Evolutionary conservation across 2,888 invertebrate genomes (phyloP), one percentile per base, ranked within the genome.

Genomic region (Dryobotodes eremita): DNA sequence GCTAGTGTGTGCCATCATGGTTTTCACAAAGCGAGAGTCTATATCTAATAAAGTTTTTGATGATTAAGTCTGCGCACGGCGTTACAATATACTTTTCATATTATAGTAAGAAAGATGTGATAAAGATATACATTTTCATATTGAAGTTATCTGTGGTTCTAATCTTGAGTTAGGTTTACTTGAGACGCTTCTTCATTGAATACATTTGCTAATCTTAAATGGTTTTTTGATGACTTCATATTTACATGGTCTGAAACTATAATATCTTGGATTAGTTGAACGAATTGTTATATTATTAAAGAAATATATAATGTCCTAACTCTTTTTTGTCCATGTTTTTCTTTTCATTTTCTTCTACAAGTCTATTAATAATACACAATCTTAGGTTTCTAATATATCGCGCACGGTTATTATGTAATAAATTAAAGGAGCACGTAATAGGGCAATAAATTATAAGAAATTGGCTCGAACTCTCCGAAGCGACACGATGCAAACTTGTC

Each of bases 401-500:
- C 73, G 50, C 79, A 85, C 76, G 80, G 86, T 92, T 90, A 90
- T 89, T 89, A 90, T 87, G 88, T 88, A 86, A 90, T 92, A 91
- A 92, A 92, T 92, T 91, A 83, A 87, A 85, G 82, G 78, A 79
- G 77, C 82, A 73, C 86, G 86, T 86, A 83, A 74, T 83, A 80
- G 57, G 74, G 85, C 84, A 73, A 88, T 92, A 90, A 92, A 92
- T 92, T 89, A 89, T 85, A 87, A 82, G 87, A 88, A 91, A 90
- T 91, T 89, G 89, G 73, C 84, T 86, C 73, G 82, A 82, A 88
- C 86, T 89, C 84, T 81, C 87, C 75, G 62, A 85, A 74, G 82
- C 64, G 66, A 76, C 82, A 62, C 57, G 69, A 59, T 78, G 83
- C 62, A 84, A 88, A 90, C 82, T 89, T 89, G 72, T 57, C 62